Conservation (phyloP, 2,797 vertebrate species). For the Aulostomus chinensis region DNA sequence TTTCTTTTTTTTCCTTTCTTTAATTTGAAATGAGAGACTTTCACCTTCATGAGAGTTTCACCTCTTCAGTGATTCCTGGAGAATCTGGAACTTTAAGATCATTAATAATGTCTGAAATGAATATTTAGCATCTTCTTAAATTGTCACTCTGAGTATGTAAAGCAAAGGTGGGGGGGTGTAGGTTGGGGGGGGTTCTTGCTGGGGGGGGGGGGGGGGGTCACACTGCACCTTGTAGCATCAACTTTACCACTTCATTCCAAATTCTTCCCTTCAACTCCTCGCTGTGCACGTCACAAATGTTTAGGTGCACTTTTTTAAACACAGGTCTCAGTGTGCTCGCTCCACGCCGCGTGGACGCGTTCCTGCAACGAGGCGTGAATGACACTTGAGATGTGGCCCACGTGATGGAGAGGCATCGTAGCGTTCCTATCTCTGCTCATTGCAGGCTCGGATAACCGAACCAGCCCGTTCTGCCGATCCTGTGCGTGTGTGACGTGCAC, state of each 20-base stretch:
- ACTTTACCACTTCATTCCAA: constrained; percentile 22
- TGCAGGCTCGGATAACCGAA: too few relatives aligned
- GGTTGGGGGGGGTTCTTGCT: constrained; percentile 23
- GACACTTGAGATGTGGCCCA: constrained; percentile 50
- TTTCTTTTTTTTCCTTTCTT: too few relatives aligned
- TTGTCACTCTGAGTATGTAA: constrained; percentile 24
- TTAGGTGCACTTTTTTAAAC: too few relatives aligned
- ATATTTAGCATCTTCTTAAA: too few relatives aligned
- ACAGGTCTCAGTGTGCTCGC: too few relatives aligned
- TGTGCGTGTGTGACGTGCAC: too few relatives aligned
- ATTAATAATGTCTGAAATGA: background rate
- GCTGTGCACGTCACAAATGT: background rate
- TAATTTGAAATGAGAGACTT: too few relatives aligned
- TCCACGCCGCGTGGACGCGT: background rate
- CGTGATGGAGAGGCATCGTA: constrained; percentile 58
- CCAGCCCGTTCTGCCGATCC: too few relatives aligned
- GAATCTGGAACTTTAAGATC: too few relatives aligned
- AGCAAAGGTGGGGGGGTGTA: constrained; percentile 13
- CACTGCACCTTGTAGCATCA: background rate
- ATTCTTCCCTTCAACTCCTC: background rate
- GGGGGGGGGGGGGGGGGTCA: background rate
- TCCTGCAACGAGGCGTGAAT: constrained; percentile 30
- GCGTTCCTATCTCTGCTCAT: constrained; percentile 49
- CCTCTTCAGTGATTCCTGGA: too few relatives aligned
- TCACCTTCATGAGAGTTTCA: too few relatives aligned